These are phyloP conservation scores for Polymixis lichenea DNA, from an alignment of 2,888 invertebrate species.

Conservation along the genomic window DNA sequence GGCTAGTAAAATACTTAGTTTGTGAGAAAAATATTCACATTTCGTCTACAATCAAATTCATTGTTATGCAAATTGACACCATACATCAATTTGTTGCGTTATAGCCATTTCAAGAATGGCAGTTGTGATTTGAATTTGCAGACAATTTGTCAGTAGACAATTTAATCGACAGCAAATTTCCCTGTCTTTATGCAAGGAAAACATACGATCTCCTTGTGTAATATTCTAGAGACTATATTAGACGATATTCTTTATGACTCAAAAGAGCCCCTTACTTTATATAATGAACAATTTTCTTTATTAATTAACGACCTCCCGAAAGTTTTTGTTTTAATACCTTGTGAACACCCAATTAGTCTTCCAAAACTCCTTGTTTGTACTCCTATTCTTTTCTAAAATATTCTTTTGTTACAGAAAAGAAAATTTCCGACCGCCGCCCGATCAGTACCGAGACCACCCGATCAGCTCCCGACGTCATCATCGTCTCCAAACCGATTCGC, in stretches of 20 bases:
- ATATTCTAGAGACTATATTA: too few relatives aligned
- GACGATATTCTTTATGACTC: too few relatives aligned
- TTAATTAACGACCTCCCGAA: slow-evolving; percentile 15
- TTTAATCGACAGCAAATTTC: neutral
- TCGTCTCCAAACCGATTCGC: slow-evolving; percentile 90
- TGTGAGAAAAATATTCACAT: neutral
- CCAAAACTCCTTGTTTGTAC: neutral
- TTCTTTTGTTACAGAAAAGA: slow-evolving; percentile 81
- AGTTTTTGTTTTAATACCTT: slow-evolving; percentile 20
- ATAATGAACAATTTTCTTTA: slow-evolving; percentile 17
- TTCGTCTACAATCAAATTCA: neutral
- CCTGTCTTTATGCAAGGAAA: neutral
- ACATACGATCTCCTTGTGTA: neutral
- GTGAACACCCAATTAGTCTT: slow-evolving; percentile 25
- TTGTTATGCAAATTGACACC: too few relatives aligned
- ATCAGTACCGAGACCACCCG: slow-evolving; percentile 96
- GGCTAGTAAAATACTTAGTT: neutral
- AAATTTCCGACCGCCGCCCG: slow-evolving; percentile 90
- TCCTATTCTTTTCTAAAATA: neutral
- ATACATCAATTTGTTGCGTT: neutral
- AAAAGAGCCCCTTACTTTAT: neutral
- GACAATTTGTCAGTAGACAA: neutral
- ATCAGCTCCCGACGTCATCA: slow-evolving; percentile 97
- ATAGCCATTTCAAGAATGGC: neutral
- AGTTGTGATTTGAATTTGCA: neutral